Evolutionary conservation across 2,888 invertebrate species (phyloP).

Genomic region (Melanchra persicariae): DNA sequence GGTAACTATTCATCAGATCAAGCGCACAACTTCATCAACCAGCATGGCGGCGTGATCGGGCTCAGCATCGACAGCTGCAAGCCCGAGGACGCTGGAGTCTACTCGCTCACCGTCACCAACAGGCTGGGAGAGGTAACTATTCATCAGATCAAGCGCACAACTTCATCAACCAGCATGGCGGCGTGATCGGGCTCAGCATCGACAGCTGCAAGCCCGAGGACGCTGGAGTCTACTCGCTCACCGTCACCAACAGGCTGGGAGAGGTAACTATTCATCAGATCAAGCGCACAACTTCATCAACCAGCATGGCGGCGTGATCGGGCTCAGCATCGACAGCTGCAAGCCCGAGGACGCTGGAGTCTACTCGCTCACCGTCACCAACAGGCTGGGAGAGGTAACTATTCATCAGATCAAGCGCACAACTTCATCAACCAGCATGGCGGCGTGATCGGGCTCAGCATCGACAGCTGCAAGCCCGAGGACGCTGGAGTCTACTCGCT

Average conservation of each 20-base stretch:
- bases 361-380: constrained; percentile 94
- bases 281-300: constrained; percentile 89
- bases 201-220: constrained; percentile 94
- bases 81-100: constrained; percentile 96
- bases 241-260: constrained; percentile 94
- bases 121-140: constrained; percentile 93
- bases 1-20: constrained; percentile 55
- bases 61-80: constrained; percentile 93
- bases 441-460: constrained; percentile 93
- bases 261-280: constrained; percentile 82
- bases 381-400: constrained; percentile 93
- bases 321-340: constrained; percentile 93
- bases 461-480: constrained; percentile 93
- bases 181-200: constrained; percentile 93
- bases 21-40: constrained; percentile 91
- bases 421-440: constrained; percentile 94
- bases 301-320: constrained; percentile 95
- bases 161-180: constrained; percentile 95
- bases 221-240: constrained; percentile 96
- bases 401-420: too few relatives aligned
- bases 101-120: constrained; percentile 94
- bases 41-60: constrained; percentile 95
- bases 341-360: constrained; percentile 96
- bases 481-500: constrained; percentile 97
- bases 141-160: too few relatives aligned